Base-by-base conservation (phyloP, 1,140 invertebrate genomes). In the Akabosia matsudoensis region DNA sequence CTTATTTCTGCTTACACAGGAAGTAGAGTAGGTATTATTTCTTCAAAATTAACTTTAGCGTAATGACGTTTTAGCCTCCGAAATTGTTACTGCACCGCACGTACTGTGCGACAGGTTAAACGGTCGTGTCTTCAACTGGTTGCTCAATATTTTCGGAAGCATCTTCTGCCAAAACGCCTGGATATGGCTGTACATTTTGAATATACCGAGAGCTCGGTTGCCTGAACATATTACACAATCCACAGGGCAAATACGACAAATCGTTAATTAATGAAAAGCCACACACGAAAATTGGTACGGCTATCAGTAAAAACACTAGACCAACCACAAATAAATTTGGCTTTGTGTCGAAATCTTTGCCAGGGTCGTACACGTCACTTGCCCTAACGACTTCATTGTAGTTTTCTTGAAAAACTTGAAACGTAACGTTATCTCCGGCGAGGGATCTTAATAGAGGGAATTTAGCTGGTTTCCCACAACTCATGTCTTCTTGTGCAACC, bases 191-290 rank as follows among this genome's bases (percentile, higher is more conserved):
- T 7, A 67, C 61, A 67, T 67, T 67, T 67, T 30, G 3, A 67
- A 67, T 28, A 31, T 67, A 67, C n/a, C 31, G 28, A 7, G 61
- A 67, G 61, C 61, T 67, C 3, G 61, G 30, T 31, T 67, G 61
- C 22, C 61, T 67, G n/a, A 67, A 67, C 61, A 30, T 31, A 67
- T 67, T 67, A n/a, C 61, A 67, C 13, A 67, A 30, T 30, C 61
- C 61, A n/a, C 61, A 67, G 13, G 61, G 61, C 7, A 67, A 31
- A 30, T 22, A 30, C 7, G 61, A 67, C 28, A 67, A 67, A 31
- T 67, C 31, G 28, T 67, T 30, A 28, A 67, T 67, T 1, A 67
- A 2, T 13, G 61, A 67, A 31, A 67, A 67, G 1, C 10, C 61
- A 30, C 61, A 67, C 14, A 30, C 28, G 28, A 67, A 24, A 67